These are phyloP conservation scores for Bolinopsis microptera DNA, from an alignment of 37 sponge, comb jelly and placozoan genomes.

Conservation along the genomic window DNA sequence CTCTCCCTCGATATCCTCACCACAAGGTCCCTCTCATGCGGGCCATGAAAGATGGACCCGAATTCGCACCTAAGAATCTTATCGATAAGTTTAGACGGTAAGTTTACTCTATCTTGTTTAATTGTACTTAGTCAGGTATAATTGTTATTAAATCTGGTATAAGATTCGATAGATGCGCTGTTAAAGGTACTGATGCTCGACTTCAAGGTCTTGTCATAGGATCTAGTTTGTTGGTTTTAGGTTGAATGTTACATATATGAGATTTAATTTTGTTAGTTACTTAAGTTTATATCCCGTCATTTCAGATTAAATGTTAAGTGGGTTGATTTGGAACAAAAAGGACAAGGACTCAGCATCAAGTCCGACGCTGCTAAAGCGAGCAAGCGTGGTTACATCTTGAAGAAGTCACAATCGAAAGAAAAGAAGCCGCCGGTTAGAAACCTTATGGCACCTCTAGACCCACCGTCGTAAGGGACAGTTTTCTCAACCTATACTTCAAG, in stretches of 20 bases:
- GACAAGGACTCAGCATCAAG: conserved; percentile 9
- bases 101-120: background rate
- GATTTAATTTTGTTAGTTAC: too few species aligned
- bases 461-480: background rate
- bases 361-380: background rate
- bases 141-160: too few species aligned
- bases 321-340: background rate
- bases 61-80: background rate
- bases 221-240: too few species aligned
- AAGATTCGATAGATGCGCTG: too few species aligned
- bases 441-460: background rate
- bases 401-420: background rate
- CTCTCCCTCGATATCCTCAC: conserved; percentile 25
- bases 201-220: too few species aligned
- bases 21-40: background rate
- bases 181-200: too few species aligned
- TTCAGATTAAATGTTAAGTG: background rate
- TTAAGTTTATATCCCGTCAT: too few species aligned
- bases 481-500: too few species aligned
- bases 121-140: too few species aligned
- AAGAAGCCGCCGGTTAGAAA: background rate
- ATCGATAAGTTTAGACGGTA: conserved; percentile 48
- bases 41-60: conserved; percentile 24
- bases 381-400: background rate
- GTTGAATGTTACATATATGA: too few species aligned